These are phyloP conservation scores for Periparus ater DNA, from an alignment of 2,797 vertebrate genomes.

Conservation along the genomic window DNA sequence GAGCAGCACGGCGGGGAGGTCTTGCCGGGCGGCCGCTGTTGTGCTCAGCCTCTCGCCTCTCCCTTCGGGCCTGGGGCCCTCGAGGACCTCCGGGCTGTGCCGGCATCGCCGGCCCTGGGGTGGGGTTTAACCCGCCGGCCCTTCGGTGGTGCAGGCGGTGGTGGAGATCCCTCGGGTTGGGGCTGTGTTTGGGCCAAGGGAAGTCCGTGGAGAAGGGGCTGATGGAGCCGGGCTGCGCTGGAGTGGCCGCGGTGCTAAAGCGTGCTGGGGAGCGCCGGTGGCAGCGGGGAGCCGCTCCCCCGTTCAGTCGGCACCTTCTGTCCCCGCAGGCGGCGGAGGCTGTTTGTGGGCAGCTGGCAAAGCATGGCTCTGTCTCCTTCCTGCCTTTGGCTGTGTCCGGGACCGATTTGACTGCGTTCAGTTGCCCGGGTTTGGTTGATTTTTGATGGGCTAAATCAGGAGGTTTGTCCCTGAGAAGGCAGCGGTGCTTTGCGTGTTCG, in stretches of 20 bases:
- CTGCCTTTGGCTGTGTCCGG: too few relatives aligned
- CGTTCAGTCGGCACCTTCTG: accelerated
- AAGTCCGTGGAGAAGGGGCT: too few relatives aligned
- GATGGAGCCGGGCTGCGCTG: background rate
- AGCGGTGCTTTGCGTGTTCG: background rate
- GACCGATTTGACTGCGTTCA: accelerated
- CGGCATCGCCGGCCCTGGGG: accelerated
- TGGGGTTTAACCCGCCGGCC: background rate
- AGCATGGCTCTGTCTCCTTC: too few relatives aligned
- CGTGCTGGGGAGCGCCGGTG: accelerated
- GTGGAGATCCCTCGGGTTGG: background rate
- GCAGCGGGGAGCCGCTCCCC: too few relatives aligned
- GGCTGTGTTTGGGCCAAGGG: accelerated
- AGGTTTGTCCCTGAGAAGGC: accelerated
- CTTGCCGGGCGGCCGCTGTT: accelerated
- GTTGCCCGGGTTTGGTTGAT: accelerated
- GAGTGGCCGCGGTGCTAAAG: accelerated
- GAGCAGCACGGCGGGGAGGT: too few relatives aligned
- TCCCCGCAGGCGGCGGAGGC: accelerated
- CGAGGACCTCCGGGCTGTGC: too few relatives aligned
- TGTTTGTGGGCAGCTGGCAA: accelerated
- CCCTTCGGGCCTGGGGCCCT: background rate
- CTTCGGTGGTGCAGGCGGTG: accelerated
- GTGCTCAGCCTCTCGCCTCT: background rate
- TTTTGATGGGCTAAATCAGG: background rate